A percentile compares a stretch with the other conserved stretches of the same genome.
These are phyloP conservation scores for Crepidodera aurea DNA, from an alignment of 2,888 invertebrate species.

Conservation along the genomic window DNA sequence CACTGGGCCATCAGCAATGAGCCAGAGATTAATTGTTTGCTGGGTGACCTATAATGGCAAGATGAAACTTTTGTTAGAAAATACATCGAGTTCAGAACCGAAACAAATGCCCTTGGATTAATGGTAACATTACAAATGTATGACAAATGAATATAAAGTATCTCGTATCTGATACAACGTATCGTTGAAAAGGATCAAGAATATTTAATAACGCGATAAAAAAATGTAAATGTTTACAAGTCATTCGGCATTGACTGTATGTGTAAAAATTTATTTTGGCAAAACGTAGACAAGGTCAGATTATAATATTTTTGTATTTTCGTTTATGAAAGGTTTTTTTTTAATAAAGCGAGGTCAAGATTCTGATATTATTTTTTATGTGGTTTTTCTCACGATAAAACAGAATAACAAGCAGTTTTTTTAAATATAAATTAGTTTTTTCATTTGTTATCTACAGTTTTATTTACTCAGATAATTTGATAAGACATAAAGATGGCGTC, in stretches of 20 bases:
- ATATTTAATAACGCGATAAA: not conserved
- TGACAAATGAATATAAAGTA: not conserved
- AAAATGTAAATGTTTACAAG: not conserved
- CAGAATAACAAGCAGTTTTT: too few species aligned
- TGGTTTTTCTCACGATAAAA: not conserved
- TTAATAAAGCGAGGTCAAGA: not conserved
- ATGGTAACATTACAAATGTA: not conserved
- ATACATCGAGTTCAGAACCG: too few species aligned
- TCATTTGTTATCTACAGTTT: too few species aligned
- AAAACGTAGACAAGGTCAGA: not conserved
- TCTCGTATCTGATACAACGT: not conserved
- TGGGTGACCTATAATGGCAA: too few species aligned
- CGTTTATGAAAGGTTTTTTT: not conserved
- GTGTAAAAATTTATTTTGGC: not conserved
- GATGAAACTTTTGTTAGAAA: too few species aligned
- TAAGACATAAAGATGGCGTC: too few species aligned
- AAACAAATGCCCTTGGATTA: not conserved
- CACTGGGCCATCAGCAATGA: too few species aligned
- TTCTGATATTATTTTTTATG: not conserved
- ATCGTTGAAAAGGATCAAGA: not conserved
- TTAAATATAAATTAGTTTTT: not conserved
- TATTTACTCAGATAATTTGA: too few species aligned
- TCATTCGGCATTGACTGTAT: not conserved
- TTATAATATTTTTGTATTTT: not conserved
- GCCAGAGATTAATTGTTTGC: too few species aligned